Conservation (phyloP, 2,113 vertebrate species). For the Caretta caretta region DNA sequence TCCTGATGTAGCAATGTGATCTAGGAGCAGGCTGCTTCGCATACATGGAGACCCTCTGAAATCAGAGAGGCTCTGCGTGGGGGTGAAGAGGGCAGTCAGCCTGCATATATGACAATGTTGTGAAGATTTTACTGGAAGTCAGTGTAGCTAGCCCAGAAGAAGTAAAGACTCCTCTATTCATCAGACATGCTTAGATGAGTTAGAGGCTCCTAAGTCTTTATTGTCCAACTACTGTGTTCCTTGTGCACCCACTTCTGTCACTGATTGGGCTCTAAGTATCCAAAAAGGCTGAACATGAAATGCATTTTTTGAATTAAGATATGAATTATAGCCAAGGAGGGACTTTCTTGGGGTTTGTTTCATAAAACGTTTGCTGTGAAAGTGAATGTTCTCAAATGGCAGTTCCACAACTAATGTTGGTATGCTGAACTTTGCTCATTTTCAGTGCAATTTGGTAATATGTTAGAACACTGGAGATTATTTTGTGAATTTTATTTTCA, state of each 20-base stretch:
- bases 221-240: background rate
- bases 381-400: background rate
- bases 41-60: rapidly evolving
- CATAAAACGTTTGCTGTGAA: background rate
- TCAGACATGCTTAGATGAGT: background rate
- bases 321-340: background rate
- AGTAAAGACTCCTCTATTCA: background rate
- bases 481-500: background rate
- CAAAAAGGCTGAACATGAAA: background rate
- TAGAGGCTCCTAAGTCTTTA: background rate
- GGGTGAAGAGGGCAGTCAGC: background rate
- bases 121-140: background rate
- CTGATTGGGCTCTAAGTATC: background rate
- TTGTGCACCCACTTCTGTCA: background rate
- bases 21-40: rapidly evolving
- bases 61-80: background rate
- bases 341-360: background rate
- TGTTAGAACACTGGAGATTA: background rate
- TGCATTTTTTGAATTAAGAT: background rate
- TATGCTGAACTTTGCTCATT: background rate
- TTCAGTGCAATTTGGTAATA: background rate
- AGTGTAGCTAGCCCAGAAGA: background rate
- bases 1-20: too few relatives aligned
- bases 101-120: background rate
- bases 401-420: background rate